Evolutionary conservation across 2,113 vertebrate genomes (phyloP).

Genomic region (Columba janthina): DNA sequence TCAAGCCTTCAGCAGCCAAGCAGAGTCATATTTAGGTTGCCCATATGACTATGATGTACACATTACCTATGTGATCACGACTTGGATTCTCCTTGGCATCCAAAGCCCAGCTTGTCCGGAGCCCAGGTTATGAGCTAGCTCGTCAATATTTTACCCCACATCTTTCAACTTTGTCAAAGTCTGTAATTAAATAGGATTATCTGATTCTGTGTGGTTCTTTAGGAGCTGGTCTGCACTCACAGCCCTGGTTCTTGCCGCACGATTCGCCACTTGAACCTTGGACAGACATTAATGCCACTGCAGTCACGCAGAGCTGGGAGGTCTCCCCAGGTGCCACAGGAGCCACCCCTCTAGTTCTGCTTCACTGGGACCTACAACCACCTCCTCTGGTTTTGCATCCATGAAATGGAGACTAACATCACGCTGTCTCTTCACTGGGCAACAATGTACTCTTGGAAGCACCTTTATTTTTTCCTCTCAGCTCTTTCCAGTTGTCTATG

Average conservation of each 20-base stretch:
- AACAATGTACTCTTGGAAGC: neutral
- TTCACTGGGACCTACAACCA: neutral
- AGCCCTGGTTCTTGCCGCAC: neutral
- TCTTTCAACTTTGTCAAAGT: neutral
- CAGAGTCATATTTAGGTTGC: neutral
- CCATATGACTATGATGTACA: neutral
- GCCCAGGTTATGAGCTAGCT: neutral
- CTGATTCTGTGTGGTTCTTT: accelerated
- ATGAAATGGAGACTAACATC: neutral
- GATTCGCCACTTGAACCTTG: neutral
- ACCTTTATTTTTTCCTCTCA: neutral
- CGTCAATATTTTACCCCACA: neutral
- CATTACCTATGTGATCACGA: too few species aligned
- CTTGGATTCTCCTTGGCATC: neutral
- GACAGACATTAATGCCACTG: neutral
- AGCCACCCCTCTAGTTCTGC: neutral
- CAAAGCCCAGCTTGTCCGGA: neutral
- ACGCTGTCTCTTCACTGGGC: neutral
- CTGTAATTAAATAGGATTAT: neutral
- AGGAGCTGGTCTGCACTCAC: neutral
- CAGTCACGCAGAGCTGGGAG: neutral
- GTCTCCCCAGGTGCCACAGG: neutral
- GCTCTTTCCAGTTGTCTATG: neutral
- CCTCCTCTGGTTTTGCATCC: neutral
- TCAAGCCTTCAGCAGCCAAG: accelerated